A percentile compares a stretch with the other conserved stretches of the same genome.
These are phyloP conservation scores for Hecatera dysodea DNA, from an alignment of 2,888 invertebrate genomes.

Conservation along the genomic window DNA sequence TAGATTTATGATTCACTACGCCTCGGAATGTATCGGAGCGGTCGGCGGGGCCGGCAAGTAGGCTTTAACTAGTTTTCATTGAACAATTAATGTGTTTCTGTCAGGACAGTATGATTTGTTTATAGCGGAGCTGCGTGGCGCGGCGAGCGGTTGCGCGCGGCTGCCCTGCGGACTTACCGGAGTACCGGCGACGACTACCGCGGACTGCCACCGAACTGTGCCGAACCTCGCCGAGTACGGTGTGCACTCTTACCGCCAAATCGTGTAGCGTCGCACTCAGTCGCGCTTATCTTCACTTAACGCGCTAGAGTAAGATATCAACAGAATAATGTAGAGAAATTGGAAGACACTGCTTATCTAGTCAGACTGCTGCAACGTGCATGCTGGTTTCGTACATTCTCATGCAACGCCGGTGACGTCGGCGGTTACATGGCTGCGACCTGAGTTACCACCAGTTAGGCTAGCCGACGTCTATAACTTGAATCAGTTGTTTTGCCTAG, in stretches of 20 bases:
- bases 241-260: slow-evolving; percentile 75
- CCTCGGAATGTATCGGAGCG: slow-evolving; percentile 40
- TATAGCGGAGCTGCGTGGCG: slow-evolving; percentile 75
- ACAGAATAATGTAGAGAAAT: slow-evolving; percentile 59
- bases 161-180: slow-evolving; percentile 73
- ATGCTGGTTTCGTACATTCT: slow-evolving; percentile 26
- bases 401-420: slow-evolving; percentile 38
- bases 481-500: slow-evolving; percentile 43
- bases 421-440: slow-evolving; percentile 23
- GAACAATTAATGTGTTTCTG: slow-evolving; percentile 77
- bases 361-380: slow-evolving; percentile 46
- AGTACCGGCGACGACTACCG: slow-evolving; percentile 79
- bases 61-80: slow-evolving; percentile 75
- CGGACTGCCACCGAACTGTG: slow-evolving; percentile 67
- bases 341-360: slow-evolving; percentile 51
- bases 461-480: slow-evolving; percentile 27
- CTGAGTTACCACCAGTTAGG: slow-evolving; percentile 25
- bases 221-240: slow-evolving; percentile 76
- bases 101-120: slow-evolving; percentile 80
- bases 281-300: slow-evolving; percentile 64
- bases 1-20: slow-evolving; percentile 73
- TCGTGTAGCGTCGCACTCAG: slow-evolving; percentile 75
- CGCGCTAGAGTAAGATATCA: slow-evolving; percentile 69
- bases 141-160: slow-evolving; percentile 63
- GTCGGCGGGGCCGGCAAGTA: slow-evolving; percentile 43